Conservation (phyloP, 2,888 invertebrate genomes). For the Chymomyza fuscimana region DNA sequence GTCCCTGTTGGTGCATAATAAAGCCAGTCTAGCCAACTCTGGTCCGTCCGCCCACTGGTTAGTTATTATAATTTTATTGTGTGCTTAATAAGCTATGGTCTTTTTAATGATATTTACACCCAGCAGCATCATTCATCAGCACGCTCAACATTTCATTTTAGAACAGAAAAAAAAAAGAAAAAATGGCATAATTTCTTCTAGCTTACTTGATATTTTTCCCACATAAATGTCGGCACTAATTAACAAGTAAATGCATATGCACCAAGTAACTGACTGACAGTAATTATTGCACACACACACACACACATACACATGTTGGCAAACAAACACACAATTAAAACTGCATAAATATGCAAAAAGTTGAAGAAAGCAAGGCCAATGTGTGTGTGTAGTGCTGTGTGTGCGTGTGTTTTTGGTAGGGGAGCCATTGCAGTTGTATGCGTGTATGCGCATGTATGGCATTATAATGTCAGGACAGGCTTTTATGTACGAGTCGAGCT, state of each 20-base stretch:
- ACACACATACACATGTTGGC: slow-evolving; percentile 33
- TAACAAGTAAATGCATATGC: slow-evolving; percentile 53
- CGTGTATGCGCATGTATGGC: slow-evolving; percentile 21
- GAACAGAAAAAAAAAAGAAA: not conserved
- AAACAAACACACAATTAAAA: slow-evolving; percentile 71
- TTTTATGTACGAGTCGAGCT: slow-evolving; percentile 35
- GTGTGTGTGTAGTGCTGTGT: not conserved
- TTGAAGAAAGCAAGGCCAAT: slow-evolving; percentile 33
- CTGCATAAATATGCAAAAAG: slow-evolving; percentile 66
- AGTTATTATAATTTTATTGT: not conserved
- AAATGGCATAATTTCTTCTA: not conserved
- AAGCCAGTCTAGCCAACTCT: no score
- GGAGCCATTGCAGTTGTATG: not conserved
- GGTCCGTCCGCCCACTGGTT: no score
- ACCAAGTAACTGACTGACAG: slow-evolving; percentile 55
- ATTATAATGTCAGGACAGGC: slow-evolving; percentile 54
- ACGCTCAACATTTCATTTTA: not conserved
- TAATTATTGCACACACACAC: slow-evolving; percentile 60
- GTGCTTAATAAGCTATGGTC: not conserved
- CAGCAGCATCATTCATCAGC: not conserved
- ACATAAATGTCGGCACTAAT: slow-evolving; percentile 20
- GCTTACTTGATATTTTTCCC: not conserved
- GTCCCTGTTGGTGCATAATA: no score
- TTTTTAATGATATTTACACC: slow-evolving; percentile 3
- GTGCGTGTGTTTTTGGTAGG: no score